Base-by-base conservation (phyloP, 2,797 vertebrate genomes). In the Podarcis siculus region DNA sequence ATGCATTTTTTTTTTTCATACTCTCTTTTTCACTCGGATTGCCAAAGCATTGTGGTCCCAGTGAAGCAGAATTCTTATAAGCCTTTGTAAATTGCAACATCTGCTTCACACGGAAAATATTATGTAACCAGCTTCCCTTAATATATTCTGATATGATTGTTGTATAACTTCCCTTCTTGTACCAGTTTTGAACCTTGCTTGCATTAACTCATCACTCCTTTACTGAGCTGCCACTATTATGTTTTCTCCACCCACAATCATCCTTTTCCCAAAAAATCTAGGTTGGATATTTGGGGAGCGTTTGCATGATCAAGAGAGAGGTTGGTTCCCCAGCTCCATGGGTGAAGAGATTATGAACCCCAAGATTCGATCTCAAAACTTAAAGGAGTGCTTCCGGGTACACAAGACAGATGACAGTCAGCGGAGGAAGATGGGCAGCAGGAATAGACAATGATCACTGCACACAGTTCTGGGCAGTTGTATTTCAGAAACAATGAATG, bases 221-320 rank as follows among this genome's bases (percentile, higher is more conserved):
- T 83, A 64, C 30, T 92, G 8, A 21, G 27, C 78, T 15, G 15
- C 37, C 49, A 64, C 55, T 17, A 39, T 71, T 61, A 6, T 76
- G 90, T 45, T 94, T 0, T 0, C 58, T 80, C n/a, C 7, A 30
- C 5, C 21, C 30, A 15, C 61, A 21, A 37, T 32, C 27, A 37
- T n/a, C 23, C 66, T 71, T 71, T 73, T 32, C 3, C n/a, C 19
- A 5, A 72, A 32, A 73, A 91, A 90, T 76, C 1, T 95, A 99
- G 98, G 98, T 55, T 99, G 98, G 99, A 98, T 99, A 96, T 97
- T 99, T 94, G 99, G 98, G 0, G 98, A 99, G 89, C 97, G 99
- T 45, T 97, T 99, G 83, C 98, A 99, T 0, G 99, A 99, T 91
- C 98, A 98, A 21, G 98, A 99, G 94, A 97, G 97, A 95, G 99